Evolutionary conservation across 2,797 vertebrate species (phyloP), one percentile per base, ranked within the genome.

Genomic region (Spheniscus humboldti): DNA sequence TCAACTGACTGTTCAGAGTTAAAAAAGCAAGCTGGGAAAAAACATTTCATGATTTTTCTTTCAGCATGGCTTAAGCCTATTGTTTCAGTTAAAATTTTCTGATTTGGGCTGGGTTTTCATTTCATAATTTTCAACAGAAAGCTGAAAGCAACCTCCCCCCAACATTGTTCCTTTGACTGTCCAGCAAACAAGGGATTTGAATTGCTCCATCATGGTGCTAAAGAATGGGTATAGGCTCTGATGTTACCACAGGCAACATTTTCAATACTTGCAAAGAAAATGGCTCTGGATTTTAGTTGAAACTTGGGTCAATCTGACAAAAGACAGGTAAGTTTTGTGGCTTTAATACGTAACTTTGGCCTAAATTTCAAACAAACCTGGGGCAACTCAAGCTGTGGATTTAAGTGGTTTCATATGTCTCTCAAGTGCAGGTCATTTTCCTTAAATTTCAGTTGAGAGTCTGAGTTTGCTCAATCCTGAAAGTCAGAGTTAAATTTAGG

Each of bases 321-420:
- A 94, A 95, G 78, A 74, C 96, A 96, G 94, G 93, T 96, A 92
- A 88, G 72, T 35, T 93, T 92, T 93, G 92, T 89, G 90, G 89
- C 78, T 94, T 94, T 80, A 55, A 83, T 86, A 39, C 3, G 11
- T 83, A 92, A 78, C 85, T 94, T 91, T 91, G 91, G 85, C 60
- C 85, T 88, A 60, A 45, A 86, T 94, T 95, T 96, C 96, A 96
- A 97, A 94, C 45, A 91, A 95, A 96, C 37, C 56, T 17, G 20
- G 60, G 67, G 71, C 86, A 91, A 83, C 47, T 43, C 50, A 47
- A 83, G 48, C 56, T 96, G 93, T 91, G 56, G 37, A 59, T 93
- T 77, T 93, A 96, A 96, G 62, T 90, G 86, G 84, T 96, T 96
- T 97, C 94, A 79, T 84, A 91, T 96, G 90, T 79, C 71, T 92